Percentiles rank a stretch among this genome's conserved stretches.
These are phyloP conservation scores for Erebia palarica DNA, from an alignment of 2,888 invertebrate species.

Conservation along the genomic window DNA sequence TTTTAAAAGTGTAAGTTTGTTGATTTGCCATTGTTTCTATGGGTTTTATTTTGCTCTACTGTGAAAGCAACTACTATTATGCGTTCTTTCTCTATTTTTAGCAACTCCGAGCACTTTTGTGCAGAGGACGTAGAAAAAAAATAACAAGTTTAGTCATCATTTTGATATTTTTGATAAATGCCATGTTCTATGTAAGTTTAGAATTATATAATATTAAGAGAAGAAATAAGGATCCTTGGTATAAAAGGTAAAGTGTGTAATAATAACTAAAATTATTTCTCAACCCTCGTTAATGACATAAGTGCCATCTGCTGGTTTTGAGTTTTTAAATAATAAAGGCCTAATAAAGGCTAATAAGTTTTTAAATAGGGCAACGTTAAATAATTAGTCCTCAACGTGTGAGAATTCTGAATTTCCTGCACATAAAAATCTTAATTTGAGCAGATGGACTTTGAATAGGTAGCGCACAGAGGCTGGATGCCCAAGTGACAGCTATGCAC, in stretches of 20 bases:
- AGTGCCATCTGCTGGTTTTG: no score
- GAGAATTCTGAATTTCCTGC: no score
- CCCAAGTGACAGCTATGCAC: no score
- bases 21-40: neutral
- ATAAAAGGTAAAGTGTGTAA: constrained; percentile 56
- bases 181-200: constrained; percentile 70
- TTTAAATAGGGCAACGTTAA: no score
- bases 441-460: no score
- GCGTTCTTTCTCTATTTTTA: constrained; percentile 41
- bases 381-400: no score
- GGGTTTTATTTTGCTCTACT: neutral
- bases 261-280: no score
- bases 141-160: constrained; percentile 59
- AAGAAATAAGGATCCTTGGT: constrained; percentile 63
- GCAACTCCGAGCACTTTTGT: constrained; percentile 66
- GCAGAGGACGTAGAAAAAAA: constrained; percentile 73
- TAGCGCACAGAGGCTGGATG: no score
- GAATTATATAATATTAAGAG: constrained; percentile 65
- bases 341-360: no score
- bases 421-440: no score
- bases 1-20: constrained; percentile 25
- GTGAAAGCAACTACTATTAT: neutral
- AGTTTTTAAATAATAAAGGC: no score
- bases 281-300: no score
- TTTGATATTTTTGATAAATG: constrained; percentile 66